A percentile compares a stretch with the other conserved stretches of the same genome.
Conservation (phyloP, 2,797 vertebrate species). For the Gobio occitaniae region DNA sequence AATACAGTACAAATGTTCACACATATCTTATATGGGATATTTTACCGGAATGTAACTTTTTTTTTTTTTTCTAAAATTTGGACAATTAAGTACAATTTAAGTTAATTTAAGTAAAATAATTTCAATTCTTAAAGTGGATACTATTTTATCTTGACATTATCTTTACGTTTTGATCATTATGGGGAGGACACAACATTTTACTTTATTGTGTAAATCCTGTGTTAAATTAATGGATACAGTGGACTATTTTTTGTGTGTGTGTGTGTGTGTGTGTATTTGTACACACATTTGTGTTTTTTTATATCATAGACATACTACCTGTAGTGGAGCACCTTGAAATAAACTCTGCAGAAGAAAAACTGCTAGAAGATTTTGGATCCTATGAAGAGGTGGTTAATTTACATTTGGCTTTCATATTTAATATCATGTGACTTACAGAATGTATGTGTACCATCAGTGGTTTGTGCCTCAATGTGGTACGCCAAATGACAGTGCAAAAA, state of each 20-base stretch:
- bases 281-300: neutral
- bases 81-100: no score
- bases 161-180: neutral
- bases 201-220: neutral
- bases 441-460: neutral
- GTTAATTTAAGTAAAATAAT: neutral
- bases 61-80: neutral
- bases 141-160: neutral
- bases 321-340: constrained; percentile 60
- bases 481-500: neutral
- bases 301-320: constrained; percentile 45
- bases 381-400: constrained; percentile 73
- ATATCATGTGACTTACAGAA: neutral
- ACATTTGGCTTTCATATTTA: neutral
- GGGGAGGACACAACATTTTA: neutral
- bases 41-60: neutral
- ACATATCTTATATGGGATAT: neutral
- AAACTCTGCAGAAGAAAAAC: constrained; percentile 72
- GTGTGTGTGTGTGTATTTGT: neutral
- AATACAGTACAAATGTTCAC: neutral
- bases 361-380: constrained; percentile 70
- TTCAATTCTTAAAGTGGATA: neutral
- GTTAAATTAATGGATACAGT: neutral
- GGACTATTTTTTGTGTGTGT: no score
- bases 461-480: neutral